Conservation (phyloP, 2,888 invertebrate species). For the Dorcus parallelipipedus region DNA sequence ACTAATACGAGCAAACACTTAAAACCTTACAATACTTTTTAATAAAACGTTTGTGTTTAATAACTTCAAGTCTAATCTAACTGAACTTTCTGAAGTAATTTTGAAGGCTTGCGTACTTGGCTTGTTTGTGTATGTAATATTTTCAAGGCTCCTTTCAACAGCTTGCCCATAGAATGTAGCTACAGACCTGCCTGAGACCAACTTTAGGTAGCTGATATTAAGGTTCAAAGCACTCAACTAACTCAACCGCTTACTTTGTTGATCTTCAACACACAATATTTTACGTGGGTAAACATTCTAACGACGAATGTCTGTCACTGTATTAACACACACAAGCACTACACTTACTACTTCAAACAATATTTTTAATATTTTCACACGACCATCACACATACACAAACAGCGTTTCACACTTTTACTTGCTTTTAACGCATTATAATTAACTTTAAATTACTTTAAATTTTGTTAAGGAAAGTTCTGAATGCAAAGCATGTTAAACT, state of each 20-base stretch:
- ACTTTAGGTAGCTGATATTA: constrained; percentile 34
- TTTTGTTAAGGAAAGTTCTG: too few relatives aligned
- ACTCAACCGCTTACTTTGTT: constrained; percentile 44
- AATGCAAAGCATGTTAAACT: too few relatives aligned
- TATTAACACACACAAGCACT: constrained; percentile 1
- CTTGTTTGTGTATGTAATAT: constrained; percentile 36
- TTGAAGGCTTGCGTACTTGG: constrained; percentile 40
- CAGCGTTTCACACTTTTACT: background rate
- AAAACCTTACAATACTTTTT: background rate
- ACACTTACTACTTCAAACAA: background rate
- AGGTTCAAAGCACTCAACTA: constrained; percentile 27
- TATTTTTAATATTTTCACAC: background rate
- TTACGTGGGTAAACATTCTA: constrained; percentile 20
- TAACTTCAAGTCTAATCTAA: background rate
- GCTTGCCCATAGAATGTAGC: constrained; percentile 51
- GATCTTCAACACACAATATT: constrained; percentile 34
- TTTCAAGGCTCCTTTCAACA: constrained; percentile 20
- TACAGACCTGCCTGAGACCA: constrained; percentile 47
- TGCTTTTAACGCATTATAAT: background rate
- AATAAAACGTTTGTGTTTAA: background rate
- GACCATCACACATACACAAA: background rate
- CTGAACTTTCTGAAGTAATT: background rate
- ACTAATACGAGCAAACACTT: background rate
- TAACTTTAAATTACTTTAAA: too few relatives aligned
- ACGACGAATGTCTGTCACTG: constrained; percentile 11